Percentiles rank a stretch among this genome's conserved stretches.
Conservation (phyloP, 2,113 vertebrate genomes). For the Gavia stellata region DNA sequence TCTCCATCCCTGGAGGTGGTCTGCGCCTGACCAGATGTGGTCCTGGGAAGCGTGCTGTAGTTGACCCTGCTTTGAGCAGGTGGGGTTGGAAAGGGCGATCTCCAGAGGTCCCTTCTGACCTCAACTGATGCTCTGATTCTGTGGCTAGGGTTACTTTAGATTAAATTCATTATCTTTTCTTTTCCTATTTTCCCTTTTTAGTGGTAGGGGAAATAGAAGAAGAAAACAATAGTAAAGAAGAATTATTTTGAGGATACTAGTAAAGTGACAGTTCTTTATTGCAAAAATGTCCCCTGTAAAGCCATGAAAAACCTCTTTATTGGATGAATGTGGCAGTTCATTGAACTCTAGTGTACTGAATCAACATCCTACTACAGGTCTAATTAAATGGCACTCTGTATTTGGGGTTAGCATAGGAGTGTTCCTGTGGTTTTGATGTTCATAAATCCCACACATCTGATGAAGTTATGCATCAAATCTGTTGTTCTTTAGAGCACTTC, state of each 20-base stretch:
- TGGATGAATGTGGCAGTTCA: neutral
- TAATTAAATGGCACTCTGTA: neutral
- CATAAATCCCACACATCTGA: neutral
- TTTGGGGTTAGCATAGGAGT: neutral
- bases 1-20: neutral
- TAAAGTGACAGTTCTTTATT: neutral
- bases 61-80: neutral
- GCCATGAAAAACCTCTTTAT: neutral
- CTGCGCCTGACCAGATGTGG: neutral
- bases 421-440: neutral
- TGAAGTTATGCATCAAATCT: neutral
- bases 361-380: neutral
- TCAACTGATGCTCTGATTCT: neutral
- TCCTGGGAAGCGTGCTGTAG: neutral
- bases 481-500: neutral
- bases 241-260: neutral
- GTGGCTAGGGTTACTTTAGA: neutral
- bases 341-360: neutral
- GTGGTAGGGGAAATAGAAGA: neutral
- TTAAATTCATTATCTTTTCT: neutral
- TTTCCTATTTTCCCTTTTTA: neutral
- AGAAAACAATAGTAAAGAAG: neutral
- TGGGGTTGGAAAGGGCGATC: rapidly evolving
- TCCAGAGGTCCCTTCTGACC: neutral
- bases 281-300: neutral